A percentile compares a stretch with the other conserved stretches of the same genome.
These are phyloP conservation scores for Beris morrisii DNA, from an alignment of 2,888 invertebrate genomes.

Conservation along the genomic window DNA sequence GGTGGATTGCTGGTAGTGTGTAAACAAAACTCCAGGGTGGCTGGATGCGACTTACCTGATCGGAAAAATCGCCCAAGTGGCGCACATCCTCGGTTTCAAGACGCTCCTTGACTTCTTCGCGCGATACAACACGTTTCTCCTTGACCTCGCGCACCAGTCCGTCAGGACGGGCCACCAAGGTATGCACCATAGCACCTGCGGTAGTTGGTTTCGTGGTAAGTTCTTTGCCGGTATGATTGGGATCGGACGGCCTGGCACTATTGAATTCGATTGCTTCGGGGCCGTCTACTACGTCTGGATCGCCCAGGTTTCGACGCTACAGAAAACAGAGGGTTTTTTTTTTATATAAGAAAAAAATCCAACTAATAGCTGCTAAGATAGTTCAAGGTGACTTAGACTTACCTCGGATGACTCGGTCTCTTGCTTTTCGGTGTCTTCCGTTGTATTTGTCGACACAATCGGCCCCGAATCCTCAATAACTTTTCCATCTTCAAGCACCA, in stretches of 20 bases:
- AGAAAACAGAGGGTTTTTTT: constrained; percentile 33
- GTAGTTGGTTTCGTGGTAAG: constrained; percentile 5
- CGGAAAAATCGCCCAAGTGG: constrained; percentile 81
- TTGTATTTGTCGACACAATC: constrained; percentile 86
- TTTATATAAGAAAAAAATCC: background rate
- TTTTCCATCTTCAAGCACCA: constrained; percentile 87
- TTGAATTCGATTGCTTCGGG: constrained; percentile 39
- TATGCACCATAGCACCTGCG: constrained; percentile 47
- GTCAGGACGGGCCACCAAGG: constrained; percentile 67
- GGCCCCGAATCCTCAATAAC: constrained; percentile 89
- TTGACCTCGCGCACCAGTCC: constrained; percentile 80
- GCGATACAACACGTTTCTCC: constrained; percentile 76
- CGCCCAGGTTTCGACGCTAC: constrained; percentile 59
- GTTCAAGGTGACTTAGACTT: constrained; percentile 31
- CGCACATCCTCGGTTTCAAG: constrained; percentile 83
- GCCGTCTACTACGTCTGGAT: constrained; percentile 48
- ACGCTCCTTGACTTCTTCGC: constrained; percentile 80
- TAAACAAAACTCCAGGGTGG: too few species aligned
- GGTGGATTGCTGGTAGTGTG: too few species aligned
- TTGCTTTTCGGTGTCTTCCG: constrained; percentile 87
- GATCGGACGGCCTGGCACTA: constrained; percentile 3
- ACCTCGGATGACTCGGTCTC: constrained; percentile 87
- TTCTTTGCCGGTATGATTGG: constrained; percentile 12
- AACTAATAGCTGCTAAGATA: constrained; percentile 3
- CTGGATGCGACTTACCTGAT: constrained; percentile 68